Conservation (phyloP, 2,797 vertebrate species). For the Chromis chromis region DNA sequence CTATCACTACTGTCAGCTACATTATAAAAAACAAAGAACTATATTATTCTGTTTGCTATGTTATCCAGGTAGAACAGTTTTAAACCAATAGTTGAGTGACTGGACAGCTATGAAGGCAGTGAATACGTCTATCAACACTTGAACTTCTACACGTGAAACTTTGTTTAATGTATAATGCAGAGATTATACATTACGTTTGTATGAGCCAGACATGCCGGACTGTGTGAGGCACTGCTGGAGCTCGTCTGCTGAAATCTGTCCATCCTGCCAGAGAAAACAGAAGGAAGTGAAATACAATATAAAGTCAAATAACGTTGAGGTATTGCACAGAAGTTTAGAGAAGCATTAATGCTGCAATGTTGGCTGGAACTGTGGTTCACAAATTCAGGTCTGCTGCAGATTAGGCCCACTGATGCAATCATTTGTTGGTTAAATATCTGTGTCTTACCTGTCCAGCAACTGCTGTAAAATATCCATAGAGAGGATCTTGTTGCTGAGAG, state of each 20-base stretch:
- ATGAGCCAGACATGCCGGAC: conserved; percentile 90
- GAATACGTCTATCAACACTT: background rate
- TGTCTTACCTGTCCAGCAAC: conserved; percentile 92
- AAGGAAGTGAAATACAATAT: background rate
- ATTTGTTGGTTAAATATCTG: background rate
- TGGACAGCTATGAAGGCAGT: too few relatives aligned
- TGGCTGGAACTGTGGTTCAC: background rate
- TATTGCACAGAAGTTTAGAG: background rate
- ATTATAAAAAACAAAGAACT: too few relatives aligned
- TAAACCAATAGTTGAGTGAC: too few relatives aligned
- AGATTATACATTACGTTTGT: conserved; percentile 85
- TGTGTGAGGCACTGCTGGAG: conserved; percentile 95
- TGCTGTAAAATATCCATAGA: conserved; percentile 90
- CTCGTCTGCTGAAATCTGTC: conserved; percentile 95
- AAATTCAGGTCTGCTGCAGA: too few relatives aligned
- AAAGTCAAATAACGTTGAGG: background rate
- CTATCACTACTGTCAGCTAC: too few relatives aligned
- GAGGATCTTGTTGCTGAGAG: conserved; percentile 91
- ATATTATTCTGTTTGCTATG: too few relatives aligned
- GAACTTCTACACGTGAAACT: background rate
- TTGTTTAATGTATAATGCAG: too few relatives aligned
- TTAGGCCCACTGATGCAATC: background rate
- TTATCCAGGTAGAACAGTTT: too few relatives aligned
- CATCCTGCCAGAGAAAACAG: conserved; percentile 84
- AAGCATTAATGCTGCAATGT: background rate